Evolutionary conservation across 2,113 vertebrate genomes (phyloP).

Genomic region (Myotis davidii): DNA sequence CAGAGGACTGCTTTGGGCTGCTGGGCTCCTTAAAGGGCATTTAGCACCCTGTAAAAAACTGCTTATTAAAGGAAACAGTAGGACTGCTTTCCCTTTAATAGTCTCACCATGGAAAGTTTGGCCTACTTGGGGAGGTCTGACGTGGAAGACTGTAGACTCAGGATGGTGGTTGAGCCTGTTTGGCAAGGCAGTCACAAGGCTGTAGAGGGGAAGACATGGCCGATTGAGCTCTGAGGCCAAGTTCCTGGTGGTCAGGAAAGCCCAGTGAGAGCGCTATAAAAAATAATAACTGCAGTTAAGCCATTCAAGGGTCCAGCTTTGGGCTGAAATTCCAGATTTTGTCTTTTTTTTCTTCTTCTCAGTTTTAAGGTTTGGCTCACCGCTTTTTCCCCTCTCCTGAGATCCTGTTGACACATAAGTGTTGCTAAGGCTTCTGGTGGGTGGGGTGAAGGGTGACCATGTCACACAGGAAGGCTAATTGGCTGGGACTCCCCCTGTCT

Average conservation of each 20-base stretch:
- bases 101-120: slow-evolving; percentile 41
- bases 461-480: slow-evolving; percentile 68
- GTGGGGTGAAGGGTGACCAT: slow-evolving; percentile 15
- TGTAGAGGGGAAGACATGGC: not conserved
- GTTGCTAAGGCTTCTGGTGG: slow-evolving; percentile 58
- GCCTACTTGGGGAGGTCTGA: not conserved
- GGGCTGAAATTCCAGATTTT: slow-evolving; percentile 63
- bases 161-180: slow-evolving; percentile 2
- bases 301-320: slow-evolving; percentile 25
- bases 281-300: slow-evolving; percentile 61
- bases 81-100: slow-evolving; percentile 57
- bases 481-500: not conserved
- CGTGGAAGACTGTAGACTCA: not conserved
- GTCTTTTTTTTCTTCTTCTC: accelerated
- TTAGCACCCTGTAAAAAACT: slow-evolving; percentile 65
- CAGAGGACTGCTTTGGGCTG: slow-evolving; percentile 17
- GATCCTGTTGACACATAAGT: slow-evolving; percentile 62
- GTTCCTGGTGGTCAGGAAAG: slow-evolving; percentile 49
- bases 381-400: slow-evolving; percentile 3
- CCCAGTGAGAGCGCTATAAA: slow-evolving; percentile 32
- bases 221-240: not conserved
- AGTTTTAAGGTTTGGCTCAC: slow-evolving; percentile 70
- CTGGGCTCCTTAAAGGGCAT: slow-evolving; percentile 40
- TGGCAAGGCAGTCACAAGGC: not conserved
- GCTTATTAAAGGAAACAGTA: slow-evolving; percentile 54